Evolutionary conservation across 2,113 vertebrate species (phyloP).

Genomic region (Gorilla gorilla): DNA sequence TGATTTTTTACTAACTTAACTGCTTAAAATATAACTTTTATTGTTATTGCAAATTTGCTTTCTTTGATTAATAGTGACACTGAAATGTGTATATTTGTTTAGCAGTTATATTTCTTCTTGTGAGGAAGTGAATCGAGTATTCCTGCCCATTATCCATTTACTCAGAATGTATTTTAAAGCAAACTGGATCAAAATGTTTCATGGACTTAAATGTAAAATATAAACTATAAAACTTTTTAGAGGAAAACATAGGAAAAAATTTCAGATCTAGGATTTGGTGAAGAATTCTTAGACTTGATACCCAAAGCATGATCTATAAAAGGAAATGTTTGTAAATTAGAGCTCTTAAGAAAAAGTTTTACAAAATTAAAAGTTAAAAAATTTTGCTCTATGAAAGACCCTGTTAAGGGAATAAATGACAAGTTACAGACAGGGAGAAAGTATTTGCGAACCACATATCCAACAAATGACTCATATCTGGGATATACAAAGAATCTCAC

Average conservation of each 20-base stretch:
- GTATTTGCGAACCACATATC: not conserved
- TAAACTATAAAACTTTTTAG: not conserved
- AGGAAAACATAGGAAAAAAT: not conserved
- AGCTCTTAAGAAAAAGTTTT: not conserved
- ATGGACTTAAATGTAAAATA: not conserved
- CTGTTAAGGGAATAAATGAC: not conserved
- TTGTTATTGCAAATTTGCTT: constrained; percentile 9
- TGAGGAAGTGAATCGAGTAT: not conserved
- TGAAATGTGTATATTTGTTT: not conserved
- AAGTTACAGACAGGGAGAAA: not conserved
- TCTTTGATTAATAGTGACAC: constrained; percentile 2
- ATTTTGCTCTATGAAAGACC: not conserved
- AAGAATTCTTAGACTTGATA: not conserved
- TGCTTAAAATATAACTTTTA: not conserved
- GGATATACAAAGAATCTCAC: not conserved
- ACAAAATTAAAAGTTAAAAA: not conserved
- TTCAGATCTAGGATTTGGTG: not conserved
- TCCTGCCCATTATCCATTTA: not conserved
- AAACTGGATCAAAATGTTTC: not conserved
- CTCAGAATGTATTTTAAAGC: not conserved
- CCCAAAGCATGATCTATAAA: not conserved
- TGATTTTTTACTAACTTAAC: not conserved
- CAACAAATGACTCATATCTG: not conserved
- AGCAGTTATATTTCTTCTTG: not conserved
- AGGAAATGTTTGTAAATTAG: not conserved